Evolutionary conservation across 2,113 vertebrate genomes (phyloP), one percentile per base, ranked within the genome.

Genomic region (Cyanoramphus novaezelandiae): DNA sequence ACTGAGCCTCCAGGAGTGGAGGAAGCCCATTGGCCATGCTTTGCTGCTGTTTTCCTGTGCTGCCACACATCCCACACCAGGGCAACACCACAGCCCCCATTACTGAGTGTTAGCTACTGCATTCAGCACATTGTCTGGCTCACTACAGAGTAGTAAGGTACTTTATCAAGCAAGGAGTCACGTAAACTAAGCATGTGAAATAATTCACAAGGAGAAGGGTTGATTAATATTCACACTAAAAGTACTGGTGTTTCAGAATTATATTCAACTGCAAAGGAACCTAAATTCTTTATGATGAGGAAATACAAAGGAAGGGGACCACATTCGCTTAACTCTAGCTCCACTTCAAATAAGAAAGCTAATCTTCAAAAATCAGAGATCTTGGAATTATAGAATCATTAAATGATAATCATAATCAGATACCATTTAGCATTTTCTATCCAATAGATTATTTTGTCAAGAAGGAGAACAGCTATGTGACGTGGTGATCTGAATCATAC

Each of bases 21-120:
- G 14, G 7, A 44, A 47, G 17, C 21, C 25, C 19, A 35, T 6
- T 5, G 7, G 2, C 4, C 17, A 0, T 53, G 7, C 10, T 64
- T 39, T 16, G 1, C 10, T 82, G 19, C 19, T 84, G 8, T 7
- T 57, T 44, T 43, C 5, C 9, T 0, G 0, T 39, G 9, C 19
- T n/a, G 23, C 7, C 49, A 44, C 25, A 41, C 9, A 10, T 27
- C 9, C 3, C 5, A 2, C 25, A 50, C 21, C 4, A 46, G 9
- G 14, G 17, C 28, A 72, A 49, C 6, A 53, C 19, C 1, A 1
- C 35, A 50, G 23, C 23, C 12, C 33, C 29, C 9, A 37, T 23
- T 39, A 5, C 25, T 50, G 13, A 29, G 13, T 27, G 4, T 14
- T n/a, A 21, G 5, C 49, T 31, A 8, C 7, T 13, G 2, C 52